A percentile compares a stretch with the other conserved stretches of the same genome.
phyloP scores from a whole-genome alignment of 2,888 invertebrate genomes.

The Microctonus aethiopoides region DNA sequence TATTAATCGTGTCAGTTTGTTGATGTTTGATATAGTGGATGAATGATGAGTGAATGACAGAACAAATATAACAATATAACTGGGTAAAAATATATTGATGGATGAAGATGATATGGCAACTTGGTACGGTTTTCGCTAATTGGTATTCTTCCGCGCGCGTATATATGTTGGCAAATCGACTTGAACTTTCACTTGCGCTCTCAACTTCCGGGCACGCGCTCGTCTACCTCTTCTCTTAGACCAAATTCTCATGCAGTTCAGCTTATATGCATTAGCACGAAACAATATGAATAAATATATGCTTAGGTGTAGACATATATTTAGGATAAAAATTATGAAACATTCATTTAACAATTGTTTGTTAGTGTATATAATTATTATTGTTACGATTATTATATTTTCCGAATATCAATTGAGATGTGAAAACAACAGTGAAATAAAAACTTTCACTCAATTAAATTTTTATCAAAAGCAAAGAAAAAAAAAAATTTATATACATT shows the following conservation, averaged over 20 bases:
- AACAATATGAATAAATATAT: not conserved
- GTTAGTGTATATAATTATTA: not conserved
- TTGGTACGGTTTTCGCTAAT: conserved; percentile 32
- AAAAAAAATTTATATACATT: not conserved
- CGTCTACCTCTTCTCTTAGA: conserved; percentile 5
- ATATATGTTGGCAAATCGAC: conserved; percentile 33
- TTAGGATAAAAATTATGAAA: not conserved
- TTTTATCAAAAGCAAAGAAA: not conserved
- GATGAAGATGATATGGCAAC: conserved; percentile 2
- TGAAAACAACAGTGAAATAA: no score
- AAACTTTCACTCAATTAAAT: not conserved
- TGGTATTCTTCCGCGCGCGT: conserved; percentile 32
- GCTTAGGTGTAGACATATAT: not conserved
- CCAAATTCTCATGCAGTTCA: conserved; percentile 9
- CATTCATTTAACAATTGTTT: not conserved
- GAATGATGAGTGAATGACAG: conserved; percentile 11
- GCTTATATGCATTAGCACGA: conserved; percentile 1
- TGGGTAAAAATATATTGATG: not conserved
- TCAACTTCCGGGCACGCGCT: conserved; percentile 33
- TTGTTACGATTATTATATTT: not conserved
- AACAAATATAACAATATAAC: conserved; percentile 3
- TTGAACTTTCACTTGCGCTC: conserved; percentile 33
- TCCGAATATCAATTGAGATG: not conserved
- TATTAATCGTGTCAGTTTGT: no score
- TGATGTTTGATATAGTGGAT: not conserved